These are phyloP conservation scores for Distichodus sexfasciatus DNA, from an alignment of 2,797 vertebrate genomes.

Conservation along the genomic window DNA sequence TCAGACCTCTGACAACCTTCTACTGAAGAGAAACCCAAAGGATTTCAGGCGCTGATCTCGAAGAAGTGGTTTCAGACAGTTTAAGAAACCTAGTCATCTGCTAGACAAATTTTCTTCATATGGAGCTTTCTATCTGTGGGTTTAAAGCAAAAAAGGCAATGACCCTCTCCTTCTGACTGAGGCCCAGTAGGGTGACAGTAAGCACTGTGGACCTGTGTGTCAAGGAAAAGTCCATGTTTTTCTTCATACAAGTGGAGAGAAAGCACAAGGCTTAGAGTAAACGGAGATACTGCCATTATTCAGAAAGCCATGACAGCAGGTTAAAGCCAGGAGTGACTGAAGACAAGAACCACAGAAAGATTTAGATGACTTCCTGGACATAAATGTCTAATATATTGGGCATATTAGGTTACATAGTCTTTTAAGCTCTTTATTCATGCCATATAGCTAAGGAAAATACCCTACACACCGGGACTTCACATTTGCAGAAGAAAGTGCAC, in stretches of 20 bases:
- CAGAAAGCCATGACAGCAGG: neutral
- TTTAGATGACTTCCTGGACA: neutral
- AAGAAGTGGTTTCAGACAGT: constrained; percentile 13
- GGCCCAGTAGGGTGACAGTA: constrained; percentile 1
- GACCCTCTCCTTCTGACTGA: neutral
- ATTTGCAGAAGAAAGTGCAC: too few relatives aligned
- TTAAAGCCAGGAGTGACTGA: neutral
- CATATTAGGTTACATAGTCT: neutral
- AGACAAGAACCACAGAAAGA: constrained; percentile 10
- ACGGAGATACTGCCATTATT: constrained; percentile 3
- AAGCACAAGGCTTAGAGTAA: neutral
- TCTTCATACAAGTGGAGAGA: neutral
- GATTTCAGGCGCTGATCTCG: neutral
- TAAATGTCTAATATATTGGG: neutral
- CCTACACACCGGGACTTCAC: neutral
- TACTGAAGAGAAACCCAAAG: neutral
- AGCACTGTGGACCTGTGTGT: neutral
- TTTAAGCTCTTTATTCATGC: neutral
- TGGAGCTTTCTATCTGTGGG: neutral
- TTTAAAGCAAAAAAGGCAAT: neutral
- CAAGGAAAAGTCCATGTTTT: neutral
- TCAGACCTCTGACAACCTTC: neutral
- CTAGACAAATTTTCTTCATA: constrained; percentile 20
- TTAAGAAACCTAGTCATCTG: constrained; percentile 15
- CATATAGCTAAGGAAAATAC: neutral